Evolutionary conservation across 2,797 vertebrate genomes (phyloP).

Genomic region (Catamblyrhynchus diadema): DNA sequence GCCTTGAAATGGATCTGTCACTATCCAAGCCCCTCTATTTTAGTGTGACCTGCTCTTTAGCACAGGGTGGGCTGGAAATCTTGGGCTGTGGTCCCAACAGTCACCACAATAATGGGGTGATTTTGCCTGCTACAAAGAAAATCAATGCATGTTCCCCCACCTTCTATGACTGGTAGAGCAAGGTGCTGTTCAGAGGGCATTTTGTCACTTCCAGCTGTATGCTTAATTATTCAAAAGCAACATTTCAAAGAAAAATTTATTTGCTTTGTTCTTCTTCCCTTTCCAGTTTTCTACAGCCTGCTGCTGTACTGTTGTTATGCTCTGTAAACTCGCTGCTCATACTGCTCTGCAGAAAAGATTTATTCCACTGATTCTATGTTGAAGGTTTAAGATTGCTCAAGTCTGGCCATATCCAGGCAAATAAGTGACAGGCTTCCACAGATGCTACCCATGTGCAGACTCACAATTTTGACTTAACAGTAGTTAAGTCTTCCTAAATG

Average conservation of each 20-base stretch:
- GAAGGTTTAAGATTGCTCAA: neutral
- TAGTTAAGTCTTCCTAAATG: neutral
- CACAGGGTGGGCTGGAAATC: neutral
- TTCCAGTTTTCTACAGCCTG: neutral
- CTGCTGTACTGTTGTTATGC: neutral
- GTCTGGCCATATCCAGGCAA: neutral
- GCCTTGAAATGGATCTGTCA: neutral
- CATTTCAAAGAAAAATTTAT: neutral
- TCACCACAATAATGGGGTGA: rapidly evolving
- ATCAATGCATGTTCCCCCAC: rapidly evolving
- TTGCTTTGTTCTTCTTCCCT: neutral
- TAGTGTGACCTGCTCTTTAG: neutral
- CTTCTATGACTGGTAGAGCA: neutral
- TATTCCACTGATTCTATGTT: neutral
- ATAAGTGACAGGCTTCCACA: neutral
- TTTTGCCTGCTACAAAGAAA: neutral
- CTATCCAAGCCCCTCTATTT: neutral
- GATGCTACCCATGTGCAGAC: neutral
- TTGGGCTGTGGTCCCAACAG: neutral
- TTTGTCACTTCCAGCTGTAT: neutral
- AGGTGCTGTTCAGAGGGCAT: neutral
- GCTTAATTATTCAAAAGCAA: neutral
- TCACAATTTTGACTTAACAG: neutral
- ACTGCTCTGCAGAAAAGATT: neutral
- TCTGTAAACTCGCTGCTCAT: neutral